Percentiles rank a stretch among this genome's conserved stretches.
Conservation (phyloP, 1,140 invertebrate species). For the Drosophila nannoptera region DNA sequence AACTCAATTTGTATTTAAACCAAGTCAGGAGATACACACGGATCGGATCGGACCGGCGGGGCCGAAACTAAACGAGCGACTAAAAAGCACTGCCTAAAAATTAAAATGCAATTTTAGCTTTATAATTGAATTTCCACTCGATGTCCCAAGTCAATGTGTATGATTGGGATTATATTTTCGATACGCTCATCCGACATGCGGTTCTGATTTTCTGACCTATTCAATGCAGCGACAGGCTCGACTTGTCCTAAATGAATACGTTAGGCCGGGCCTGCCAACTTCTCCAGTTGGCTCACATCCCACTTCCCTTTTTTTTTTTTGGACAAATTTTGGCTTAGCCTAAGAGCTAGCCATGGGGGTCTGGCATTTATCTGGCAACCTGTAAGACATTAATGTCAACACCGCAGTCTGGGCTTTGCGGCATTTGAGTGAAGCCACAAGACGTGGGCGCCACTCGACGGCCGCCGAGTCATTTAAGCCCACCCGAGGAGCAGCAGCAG, state of each 20-base stretch:
- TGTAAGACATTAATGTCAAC: constrained; percentile 31
- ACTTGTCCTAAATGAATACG: too few species aligned
- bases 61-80: too few species aligned
- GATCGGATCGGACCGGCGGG: neutral
- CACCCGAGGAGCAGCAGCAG: constrained; percentile 27
- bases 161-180: too few species aligned
- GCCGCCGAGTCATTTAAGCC: constrained; percentile 34
- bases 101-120: too few species aligned
- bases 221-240: too few species aligned
- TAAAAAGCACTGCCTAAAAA: too few species aligned
- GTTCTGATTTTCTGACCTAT: too few species aligned
- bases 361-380: constrained; percentile 11
- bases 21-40: neutral
- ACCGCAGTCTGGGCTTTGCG: constrained; percentile 37
- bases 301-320: neutral
- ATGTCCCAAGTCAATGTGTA: too few species aligned
- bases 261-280: too few species aligned
- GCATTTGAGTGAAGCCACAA: constrained; percentile 16
- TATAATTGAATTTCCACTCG: too few species aligned
- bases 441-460: constrained; percentile 12
- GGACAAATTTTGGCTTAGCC: neutral
- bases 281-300: neutral
- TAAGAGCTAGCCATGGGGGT: neutral
- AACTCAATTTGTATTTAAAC: neutral
- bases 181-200: too few species aligned